Percentiles rank a stretch among this genome's conserved stretches.
Conservation (phyloP, 2,797 vertebrate species). For the Chiloscyllium punctatum region DNA sequence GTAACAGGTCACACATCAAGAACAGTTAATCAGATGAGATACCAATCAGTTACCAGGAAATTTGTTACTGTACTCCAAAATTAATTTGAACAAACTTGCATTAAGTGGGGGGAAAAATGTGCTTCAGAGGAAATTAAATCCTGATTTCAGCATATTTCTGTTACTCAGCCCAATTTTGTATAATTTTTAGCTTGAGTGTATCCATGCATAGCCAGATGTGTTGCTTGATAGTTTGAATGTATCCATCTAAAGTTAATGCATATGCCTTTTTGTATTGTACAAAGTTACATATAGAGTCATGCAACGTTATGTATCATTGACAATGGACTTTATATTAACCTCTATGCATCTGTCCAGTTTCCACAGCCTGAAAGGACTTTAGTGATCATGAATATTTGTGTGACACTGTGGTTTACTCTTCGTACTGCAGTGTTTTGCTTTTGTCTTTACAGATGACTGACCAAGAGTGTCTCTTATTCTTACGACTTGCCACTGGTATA, state of each 20-base stretch:
- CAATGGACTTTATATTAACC: background rate
- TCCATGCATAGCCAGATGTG: background rate
- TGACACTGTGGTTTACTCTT: too few relatives aligned
- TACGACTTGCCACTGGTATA: too few relatives aligned
- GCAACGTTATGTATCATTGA: background rate
- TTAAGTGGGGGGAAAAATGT: background rate
- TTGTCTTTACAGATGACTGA: too few relatives aligned
- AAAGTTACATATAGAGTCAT: background rate
- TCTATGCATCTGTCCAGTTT: background rate
- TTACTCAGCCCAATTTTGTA: background rate
- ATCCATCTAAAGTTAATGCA: background rate
- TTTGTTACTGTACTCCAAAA: background rate
- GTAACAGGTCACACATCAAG: background rate
- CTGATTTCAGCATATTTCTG: conserved; percentile 1
- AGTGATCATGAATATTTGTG: too few relatives aligned
- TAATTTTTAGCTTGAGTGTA: background rate
- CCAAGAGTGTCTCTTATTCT: too few relatives aligned
- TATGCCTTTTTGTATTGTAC: background rate
- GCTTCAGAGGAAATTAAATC: background rate
- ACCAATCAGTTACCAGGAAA: background rate
- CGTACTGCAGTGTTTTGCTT: too few relatives aligned
- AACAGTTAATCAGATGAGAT: background rate
- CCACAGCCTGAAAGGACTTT: too few relatives aligned
- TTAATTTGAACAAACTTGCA: background rate
- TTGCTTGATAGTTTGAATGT: background rate